Conservation (phyloP, 2,113 vertebrate genomes). For the Uropsilus gracilis region DNA sequence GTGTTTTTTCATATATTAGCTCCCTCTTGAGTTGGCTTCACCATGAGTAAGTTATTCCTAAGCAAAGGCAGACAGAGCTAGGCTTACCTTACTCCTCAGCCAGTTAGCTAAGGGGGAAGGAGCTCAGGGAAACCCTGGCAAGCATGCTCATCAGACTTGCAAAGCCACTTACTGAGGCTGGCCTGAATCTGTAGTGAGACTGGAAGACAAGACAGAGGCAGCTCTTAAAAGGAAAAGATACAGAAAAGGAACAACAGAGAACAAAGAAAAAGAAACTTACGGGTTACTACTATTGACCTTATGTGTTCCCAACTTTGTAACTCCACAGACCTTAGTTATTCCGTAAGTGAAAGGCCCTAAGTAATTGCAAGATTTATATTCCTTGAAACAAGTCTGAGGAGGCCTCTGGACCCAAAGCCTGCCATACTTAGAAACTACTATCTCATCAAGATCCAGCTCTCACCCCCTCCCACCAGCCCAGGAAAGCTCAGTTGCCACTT, state of each 20-base stretch:
- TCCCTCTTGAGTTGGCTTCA: neutral
- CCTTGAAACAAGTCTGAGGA: neutral
- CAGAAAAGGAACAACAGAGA: neutral
- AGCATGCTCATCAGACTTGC: neutral
- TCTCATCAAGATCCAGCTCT: neutral
- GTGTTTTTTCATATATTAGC: neutral
- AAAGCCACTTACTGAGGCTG: neutral
- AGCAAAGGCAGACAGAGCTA: neutral
- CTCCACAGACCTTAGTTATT: neutral
- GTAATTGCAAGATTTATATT: neutral
- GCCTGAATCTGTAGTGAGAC: too few species aligned
- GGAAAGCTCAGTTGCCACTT: neutral
- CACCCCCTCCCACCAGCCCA: neutral
- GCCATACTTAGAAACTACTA: neutral
- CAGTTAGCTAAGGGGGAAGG: neutral
- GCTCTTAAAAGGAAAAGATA: neutral
- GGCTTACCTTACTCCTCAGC: neutral
- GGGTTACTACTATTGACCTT: too few species aligned
- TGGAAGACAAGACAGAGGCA: too few species aligned
- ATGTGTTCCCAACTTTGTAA: neutral
- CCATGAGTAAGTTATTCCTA: neutral
- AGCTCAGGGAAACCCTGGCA: neutral
- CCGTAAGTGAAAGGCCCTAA: neutral
- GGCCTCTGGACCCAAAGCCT: neutral
- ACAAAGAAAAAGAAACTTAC: neutral